Percentiles rank a stretch among this genome's conserved stretches.
These are phyloP conservation scores for Galemys pyrenaicus DNA, from an alignment of 2,113 vertebrate genomes.

Conservation along the genomic window DNA sequence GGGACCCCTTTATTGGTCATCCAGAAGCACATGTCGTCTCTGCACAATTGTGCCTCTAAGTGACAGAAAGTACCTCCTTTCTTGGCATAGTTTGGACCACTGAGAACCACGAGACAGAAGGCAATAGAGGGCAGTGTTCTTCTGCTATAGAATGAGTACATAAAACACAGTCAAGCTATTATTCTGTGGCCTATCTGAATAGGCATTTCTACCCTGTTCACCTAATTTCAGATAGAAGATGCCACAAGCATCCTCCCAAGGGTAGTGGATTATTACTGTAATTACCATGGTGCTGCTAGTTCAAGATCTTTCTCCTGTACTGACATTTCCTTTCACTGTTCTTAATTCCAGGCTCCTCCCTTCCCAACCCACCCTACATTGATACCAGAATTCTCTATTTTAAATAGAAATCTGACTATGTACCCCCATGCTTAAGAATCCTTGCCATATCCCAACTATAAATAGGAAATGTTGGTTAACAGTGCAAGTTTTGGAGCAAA, in stretches of 20 bases:
- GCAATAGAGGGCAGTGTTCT: conserved; percentile 48
- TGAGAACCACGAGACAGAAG: not conserved
- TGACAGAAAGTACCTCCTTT: not conserved
- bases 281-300: not conserved
- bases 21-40: not conserved
- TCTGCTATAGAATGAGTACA: not conserved
- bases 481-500: not conserved
- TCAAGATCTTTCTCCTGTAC: not conserved
- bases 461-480: not conserved
- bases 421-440: not conserved
- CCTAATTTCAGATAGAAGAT: not conserved
- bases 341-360: not conserved
- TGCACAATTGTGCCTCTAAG: not conserved
- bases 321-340: not conserved
- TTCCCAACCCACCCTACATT: not conserved
- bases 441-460: not conserved
- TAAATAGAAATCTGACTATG: not conserved
- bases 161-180: not conserved
- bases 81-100: not conserved
- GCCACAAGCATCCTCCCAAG: not conserved
- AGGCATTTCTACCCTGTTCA: not conserved
- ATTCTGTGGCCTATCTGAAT: not conserved
- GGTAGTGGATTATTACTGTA: not conserved
- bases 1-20: not conserved
- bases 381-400: not conserved